These are phyloP conservation scores for Drosophila crucigera DNA, from an alignment of 2,888 invertebrate genomes.

Conservation along the genomic window DNA sequence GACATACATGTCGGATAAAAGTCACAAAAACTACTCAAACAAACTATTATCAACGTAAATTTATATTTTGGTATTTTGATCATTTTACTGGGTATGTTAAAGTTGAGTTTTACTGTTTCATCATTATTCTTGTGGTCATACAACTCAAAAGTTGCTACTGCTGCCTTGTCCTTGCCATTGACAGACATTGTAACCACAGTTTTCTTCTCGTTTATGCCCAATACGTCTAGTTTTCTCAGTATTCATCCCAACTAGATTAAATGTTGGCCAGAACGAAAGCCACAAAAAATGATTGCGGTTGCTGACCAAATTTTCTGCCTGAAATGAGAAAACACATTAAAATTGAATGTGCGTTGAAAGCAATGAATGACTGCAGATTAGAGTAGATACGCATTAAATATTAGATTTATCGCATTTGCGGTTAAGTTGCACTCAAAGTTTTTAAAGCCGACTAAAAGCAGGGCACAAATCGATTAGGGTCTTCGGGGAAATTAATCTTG, in stretches of 20 bases:
- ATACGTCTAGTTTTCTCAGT: conserved; percentile 32
- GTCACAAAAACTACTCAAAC: background rate
- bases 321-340: conserved; percentile 30
- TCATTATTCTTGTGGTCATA: conserved; percentile 13
- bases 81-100: conserved; percentile 8
- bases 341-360: conserved; percentile 37
- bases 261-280: conserved; percentile 24
- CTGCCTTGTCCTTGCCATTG: conserved; percentile 37
- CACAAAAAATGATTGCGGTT: conserved; percentile 69
- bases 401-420: conserved; percentile 16
- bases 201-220: conserved; percentile 39
- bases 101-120: background rate
- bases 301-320: conserved; percentile 21
- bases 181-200: conserved; percentile 50
- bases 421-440: conserved; percentile 9
- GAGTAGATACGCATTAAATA: conserved; percentile 9
- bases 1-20: background rate
- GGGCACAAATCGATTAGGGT: background rate
- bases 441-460: background rate
- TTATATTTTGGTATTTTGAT: background rate
- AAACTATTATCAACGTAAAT: background rate
- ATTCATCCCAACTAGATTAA: conserved; percentile 32
- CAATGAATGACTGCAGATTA: conserved; percentile 15
- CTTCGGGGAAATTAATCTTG: background rate
- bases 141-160: conserved; percentile 27